Conservation (phyloP, 2,888 invertebrate genomes). For the Stratiomys singularior region DNA sequence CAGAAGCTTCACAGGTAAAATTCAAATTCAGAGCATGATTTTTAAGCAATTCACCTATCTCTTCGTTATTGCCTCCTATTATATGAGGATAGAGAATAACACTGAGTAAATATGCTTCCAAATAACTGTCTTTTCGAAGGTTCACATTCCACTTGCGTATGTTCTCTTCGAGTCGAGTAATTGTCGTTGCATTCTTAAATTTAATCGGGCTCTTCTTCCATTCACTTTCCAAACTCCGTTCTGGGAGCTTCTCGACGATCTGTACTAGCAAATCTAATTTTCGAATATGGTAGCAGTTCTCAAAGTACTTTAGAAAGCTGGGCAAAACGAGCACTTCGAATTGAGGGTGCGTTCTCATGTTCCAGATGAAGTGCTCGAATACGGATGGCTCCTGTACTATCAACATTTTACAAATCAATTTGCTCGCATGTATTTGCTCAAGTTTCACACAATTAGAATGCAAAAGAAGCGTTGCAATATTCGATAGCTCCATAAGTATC, state of each 20-base stretch:
- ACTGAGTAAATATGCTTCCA: slow-evolving; percentile 63
- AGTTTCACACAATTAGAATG: slow-evolving; percentile 72
- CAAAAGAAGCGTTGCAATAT: slow-evolving; percentile 71
- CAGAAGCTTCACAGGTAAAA: neutral
- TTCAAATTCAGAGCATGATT: neutral
- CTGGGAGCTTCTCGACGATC: slow-evolving; percentile 65
- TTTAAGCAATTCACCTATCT: neutral
- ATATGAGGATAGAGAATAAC: slow-evolving; percentile 60
- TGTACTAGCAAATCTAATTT: slow-evolving; percentile 73
- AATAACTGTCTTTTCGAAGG: slow-evolving; percentile 60
- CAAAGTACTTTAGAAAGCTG: slow-evolving; percentile 71
- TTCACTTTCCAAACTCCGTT: slow-evolving; percentile 56
- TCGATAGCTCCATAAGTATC: slow-evolving; percentile 59
- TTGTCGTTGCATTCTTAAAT: slow-evolving; percentile 61
- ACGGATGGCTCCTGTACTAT: slow-evolving; percentile 69
- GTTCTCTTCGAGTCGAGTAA: slow-evolving; percentile 40
- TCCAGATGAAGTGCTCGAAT: slow-evolving; percentile 73
- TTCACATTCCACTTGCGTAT: slow-evolving; percentile 55
- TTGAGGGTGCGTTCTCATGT: slow-evolving; percentile 73
- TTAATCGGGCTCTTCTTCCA: slow-evolving; percentile 77
- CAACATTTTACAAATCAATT: slow-evolving; percentile 74
- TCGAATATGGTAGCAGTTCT: slow-evolving; percentile 68
- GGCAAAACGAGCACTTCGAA: slow-evolving; percentile 81
- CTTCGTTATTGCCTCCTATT: neutral
- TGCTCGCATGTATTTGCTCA: slow-evolving; percentile 78